Evolutionary conservation across 2,797 vertebrate genomes (phyloP).

Genomic region (Tachyglossus aculeatus): DNA sequence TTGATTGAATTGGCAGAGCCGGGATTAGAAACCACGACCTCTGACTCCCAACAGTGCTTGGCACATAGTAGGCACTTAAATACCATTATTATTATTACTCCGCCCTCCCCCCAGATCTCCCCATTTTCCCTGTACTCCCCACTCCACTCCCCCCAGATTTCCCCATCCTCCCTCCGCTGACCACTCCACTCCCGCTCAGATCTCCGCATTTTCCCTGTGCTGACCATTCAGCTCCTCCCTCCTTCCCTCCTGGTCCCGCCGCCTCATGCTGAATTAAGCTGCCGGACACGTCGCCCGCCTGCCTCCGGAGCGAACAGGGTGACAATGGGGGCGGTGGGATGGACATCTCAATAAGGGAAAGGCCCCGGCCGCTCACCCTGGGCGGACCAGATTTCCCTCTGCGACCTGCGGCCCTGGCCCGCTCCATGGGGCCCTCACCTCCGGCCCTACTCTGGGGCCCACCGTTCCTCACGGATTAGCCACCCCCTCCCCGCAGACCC

Average conservation of each 20-base stretch:
- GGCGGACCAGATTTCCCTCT: too few species aligned
- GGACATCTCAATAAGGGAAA: constrained; percentile 86
- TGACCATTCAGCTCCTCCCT: background rate
- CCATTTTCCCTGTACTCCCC: background rate
- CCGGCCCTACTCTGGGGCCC: constrained; percentile 50
- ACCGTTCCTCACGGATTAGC: constrained; percentile 60
- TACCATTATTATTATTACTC: too few species aligned
- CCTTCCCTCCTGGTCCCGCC: too few species aligned
- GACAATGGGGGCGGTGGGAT: constrained; percentile 72
- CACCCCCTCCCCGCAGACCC: constrained; percentile 49
- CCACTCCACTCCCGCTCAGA: too few species aligned
- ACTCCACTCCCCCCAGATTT: background rate
- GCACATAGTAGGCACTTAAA: too few species aligned
- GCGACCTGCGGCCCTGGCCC: too few species aligned
- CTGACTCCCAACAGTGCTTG: too few species aligned
- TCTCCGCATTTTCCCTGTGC: background rate
- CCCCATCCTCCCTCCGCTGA: too few species aligned
- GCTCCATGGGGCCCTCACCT: too few species aligned
- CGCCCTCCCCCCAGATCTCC: background rate
- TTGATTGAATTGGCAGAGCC: too few species aligned
- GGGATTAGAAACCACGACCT: too few species aligned
- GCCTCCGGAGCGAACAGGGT: constrained; percentile 66
- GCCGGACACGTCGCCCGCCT: constrained; percentile 53
- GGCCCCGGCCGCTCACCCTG: too few species aligned
- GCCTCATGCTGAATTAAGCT: constrained; percentile 58